Conservation (phyloP, 1,140 invertebrate genomes). For the Pogonognathellus flavescens region DNA sequence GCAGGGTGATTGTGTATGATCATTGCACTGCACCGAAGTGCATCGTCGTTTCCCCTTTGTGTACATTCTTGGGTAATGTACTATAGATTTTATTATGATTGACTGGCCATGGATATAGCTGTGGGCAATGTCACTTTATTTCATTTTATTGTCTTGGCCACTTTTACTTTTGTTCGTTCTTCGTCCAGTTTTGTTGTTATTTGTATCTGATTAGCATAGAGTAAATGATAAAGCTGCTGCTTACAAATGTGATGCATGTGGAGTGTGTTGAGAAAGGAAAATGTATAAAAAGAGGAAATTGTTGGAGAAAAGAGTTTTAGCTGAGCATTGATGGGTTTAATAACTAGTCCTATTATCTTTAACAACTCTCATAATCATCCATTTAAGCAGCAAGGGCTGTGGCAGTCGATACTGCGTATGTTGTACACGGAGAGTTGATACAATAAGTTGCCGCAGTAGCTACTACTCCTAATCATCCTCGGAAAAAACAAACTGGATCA, state of each 20-base stretch:
- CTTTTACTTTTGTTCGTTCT: background rate
- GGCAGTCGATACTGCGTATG: background rate
- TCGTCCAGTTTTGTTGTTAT: slow-evolving; percentile 11
- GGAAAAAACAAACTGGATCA: slow-evolving; percentile 47
- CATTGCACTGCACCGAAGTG: background rate
- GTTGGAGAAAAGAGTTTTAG: slow-evolving; percentile 22
- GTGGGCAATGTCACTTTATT: background rate
- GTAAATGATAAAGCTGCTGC: background rate
- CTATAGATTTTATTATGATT: background rate
- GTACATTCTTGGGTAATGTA: background rate
- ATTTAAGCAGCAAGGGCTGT: background rate
- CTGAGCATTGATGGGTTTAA: slow-evolving; percentile 35
- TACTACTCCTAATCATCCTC: slow-evolving; percentile 34
- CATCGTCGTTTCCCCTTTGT: background rate
- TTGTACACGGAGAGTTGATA: background rate
- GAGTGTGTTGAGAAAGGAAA: slow-evolving; percentile 16
- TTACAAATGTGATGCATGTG: background rate
- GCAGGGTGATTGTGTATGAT: no score
- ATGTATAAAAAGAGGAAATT: slow-evolving; percentile 12
- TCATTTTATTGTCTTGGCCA: background rate
- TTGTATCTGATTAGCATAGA: slow-evolving; percentile 3
- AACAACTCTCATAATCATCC: slow-evolving; percentile 24
- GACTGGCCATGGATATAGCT: background rate
- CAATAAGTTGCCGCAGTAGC: slow-evolving; percentile 25
- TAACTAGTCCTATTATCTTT: slow-evolving; percentile 40